These are phyloP conservation scores for Paraescarpia echinospica DNA, from an alignment of 1,140 invertebrate species.

Conservation along the genomic window DNA sequence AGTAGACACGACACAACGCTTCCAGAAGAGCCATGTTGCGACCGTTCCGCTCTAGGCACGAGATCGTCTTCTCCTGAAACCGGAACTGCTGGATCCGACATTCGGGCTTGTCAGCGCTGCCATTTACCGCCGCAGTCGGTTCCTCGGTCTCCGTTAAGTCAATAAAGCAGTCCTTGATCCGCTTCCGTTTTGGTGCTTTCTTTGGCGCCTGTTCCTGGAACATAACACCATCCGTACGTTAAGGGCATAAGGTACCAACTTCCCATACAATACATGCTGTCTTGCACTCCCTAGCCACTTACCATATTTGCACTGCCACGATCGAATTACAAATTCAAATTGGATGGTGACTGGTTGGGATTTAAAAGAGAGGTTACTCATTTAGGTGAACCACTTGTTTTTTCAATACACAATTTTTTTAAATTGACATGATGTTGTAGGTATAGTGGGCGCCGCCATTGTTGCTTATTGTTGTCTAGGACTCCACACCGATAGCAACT, in stretches of 20 bases:
- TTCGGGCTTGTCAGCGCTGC: background rate
- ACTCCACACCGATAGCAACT: too few species aligned
- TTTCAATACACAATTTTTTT: too few species aligned
- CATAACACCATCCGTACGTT: background rate
- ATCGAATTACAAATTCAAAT: too few species aligned
- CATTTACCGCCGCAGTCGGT: background rate
- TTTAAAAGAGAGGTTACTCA: too few species aligned
- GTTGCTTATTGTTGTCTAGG: too few species aligned
- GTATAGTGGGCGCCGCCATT: too few species aligned
- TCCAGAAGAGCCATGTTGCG: constrained; percentile 1
- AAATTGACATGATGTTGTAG: too few species aligned
- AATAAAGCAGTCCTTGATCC: background rate
- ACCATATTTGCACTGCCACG: too few species aligned
- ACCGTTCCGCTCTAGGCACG: background rate
- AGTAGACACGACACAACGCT: constrained; percentile 11
- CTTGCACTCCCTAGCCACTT: background rate
- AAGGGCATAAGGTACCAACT: background rate
- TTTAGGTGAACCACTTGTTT: too few species aligned
- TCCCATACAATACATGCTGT: background rate
- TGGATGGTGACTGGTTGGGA: too few species aligned
- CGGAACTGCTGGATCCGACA: background rate
- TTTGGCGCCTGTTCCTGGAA: background rate
- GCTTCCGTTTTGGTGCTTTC: background rate
- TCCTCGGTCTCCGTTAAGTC: background rate
- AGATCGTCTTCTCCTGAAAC: constrained; percentile 10